Evolutionary conservation across 2,797 vertebrate species (phyloP).

Genomic region (Pseudochirops cupreus): DNA sequence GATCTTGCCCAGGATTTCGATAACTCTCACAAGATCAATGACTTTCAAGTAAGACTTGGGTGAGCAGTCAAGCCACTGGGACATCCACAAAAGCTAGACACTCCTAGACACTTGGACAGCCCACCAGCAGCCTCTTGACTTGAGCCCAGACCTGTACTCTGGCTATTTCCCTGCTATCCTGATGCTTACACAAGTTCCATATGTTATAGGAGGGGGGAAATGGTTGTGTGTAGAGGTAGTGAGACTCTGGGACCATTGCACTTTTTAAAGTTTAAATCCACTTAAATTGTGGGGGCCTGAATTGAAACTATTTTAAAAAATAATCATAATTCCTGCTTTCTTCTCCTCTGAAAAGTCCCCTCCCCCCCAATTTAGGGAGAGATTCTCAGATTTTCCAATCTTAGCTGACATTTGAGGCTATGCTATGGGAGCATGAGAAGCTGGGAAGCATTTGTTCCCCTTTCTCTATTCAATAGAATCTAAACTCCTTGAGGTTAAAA

Average conservation of each 20-base stretch:
- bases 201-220: background rate
- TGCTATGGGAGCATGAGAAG: background rate
- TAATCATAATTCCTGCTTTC: background rate
- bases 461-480: background rate
- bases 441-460: background rate
- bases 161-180: background rate
- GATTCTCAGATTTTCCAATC: background rate
- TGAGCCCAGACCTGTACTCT: background rate
- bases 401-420: background rate
- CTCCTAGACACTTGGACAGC: background rate
- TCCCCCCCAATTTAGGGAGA: background rate
- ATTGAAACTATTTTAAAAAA: background rate
- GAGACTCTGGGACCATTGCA: conserved; percentile 28
- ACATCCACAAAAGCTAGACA: conserved; percentile 4
- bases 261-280: conserved; percentile 27
- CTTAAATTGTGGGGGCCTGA: background rate
- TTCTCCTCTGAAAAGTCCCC: background rate
- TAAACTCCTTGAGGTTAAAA: background rate
- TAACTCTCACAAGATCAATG: conserved; percentile 42
- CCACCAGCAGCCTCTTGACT: conserved; percentile 2
- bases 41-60: conserved; percentile 57
- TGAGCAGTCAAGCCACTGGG: background rate
- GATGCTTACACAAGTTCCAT: background rate
- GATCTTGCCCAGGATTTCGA: conserved; percentile 29
- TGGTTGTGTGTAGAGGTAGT: background rate